A percentile compares a stretch with the other conserved stretches of the same genome.
Evolutionary conservation across 2,888 invertebrate species (phyloP).

Genomic region (Cerastis leucographa): DNA sequence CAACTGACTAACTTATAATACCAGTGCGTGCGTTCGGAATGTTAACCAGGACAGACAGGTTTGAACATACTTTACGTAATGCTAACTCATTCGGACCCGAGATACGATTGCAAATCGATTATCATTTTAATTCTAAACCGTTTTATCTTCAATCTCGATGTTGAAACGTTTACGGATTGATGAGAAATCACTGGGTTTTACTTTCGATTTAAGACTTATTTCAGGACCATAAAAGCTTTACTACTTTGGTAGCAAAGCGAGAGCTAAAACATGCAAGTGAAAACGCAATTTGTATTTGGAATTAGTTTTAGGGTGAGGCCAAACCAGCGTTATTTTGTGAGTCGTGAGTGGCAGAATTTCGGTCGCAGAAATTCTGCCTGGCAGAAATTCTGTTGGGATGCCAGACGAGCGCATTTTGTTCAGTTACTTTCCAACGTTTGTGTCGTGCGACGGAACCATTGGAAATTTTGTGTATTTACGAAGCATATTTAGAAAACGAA

Average conservation of each 20-base stretch:
- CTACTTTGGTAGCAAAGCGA: neutral
- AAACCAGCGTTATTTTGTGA: too few relatives aligned
- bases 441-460: too few relatives aligned
- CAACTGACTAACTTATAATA: neutral
- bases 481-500: too few relatives aligned
- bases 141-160: constrained; percentile 15
- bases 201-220: constrained; percentile 9
- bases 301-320: too few relatives aligned
- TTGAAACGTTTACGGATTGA: constrained; percentile 10
- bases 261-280: neutral
- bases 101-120: constrained; percentile 44
- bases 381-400: too few relatives aligned
- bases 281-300: neutral
- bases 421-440: too few relatives aligned
- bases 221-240: neutral
- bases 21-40: constrained; percentile 29
- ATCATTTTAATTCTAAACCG: constrained; percentile 32
- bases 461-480: too few relatives aligned
- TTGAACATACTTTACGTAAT: constrained; percentile 41
- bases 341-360: too few relatives aligned
- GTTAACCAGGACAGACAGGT: constrained; percentile 34
- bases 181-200: constrained; percentile 9
- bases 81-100: constrained; percentile 8
- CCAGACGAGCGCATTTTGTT: too few relatives aligned
- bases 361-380: too few relatives aligned